Evolutionary conservation across 2,888 invertebrate genomes (phyloP).

Genomic region (Amphipoea oculea): DNA sequence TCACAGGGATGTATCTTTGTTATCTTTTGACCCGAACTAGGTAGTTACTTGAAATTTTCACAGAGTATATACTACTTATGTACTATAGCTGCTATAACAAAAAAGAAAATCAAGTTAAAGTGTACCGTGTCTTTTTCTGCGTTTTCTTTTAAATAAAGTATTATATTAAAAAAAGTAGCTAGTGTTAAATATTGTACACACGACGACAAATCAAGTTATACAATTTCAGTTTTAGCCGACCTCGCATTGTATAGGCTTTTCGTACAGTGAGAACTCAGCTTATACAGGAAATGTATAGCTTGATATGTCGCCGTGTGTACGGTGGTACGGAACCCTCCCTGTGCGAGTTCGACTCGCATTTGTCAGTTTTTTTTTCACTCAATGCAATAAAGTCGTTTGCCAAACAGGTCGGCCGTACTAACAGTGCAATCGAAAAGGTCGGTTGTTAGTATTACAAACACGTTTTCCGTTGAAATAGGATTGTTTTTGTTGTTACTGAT

Average conservation of each 20-base stretch:
- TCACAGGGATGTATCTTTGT: background rate
- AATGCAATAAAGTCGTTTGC: slow-evolving; percentile 72
- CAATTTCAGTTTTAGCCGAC: too few species aligned
- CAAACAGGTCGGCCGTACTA: slow-evolving; percentile 68
- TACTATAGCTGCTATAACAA: background rate
- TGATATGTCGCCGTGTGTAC: too few species aligned
- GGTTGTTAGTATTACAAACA: slow-evolving; percentile 53
- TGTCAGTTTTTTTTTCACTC: slow-evolving; percentile 60
- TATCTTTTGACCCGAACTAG: background rate
- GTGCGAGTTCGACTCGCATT: background rate
- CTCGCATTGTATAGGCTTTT: too few species aligned
- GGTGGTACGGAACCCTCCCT: background rate
- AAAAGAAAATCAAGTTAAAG: background rate
- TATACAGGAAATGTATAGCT: too few species aligned
- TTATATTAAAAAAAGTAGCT: background rate
- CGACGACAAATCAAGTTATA: too few species aligned
- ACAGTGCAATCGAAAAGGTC: slow-evolving; percentile 72
- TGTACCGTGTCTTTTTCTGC: background rate
- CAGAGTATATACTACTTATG: too few species aligned
- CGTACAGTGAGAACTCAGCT: too few species aligned
- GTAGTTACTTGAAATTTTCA: background rate
- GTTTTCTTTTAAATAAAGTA: background rate
- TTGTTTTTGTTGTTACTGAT: slow-evolving; percentile 47
- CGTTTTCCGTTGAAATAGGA: slow-evolving; percentile 53
- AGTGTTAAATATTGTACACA: background rate